Evolutionary conservation across 1,140 invertebrate genomes (phyloP), one percentile per base, ranked within the genome.

Genomic region (Euura saliciscinereae): DNA sequence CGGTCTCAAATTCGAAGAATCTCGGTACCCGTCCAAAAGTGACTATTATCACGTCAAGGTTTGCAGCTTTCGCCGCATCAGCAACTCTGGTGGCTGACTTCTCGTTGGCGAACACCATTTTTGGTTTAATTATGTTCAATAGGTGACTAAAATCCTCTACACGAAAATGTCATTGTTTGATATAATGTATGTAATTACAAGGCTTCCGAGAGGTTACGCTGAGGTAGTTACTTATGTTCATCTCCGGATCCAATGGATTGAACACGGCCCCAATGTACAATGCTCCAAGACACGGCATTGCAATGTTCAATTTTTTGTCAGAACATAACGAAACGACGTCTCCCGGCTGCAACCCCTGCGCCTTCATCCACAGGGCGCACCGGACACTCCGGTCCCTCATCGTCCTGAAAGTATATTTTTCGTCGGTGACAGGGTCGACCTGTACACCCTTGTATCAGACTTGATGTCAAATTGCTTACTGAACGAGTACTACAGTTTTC

Each of bases 371-470:
- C 3, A 83, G 72, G 0, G 89, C 88, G 44, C 89, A 77, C 71
- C 79, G 82, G 4, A 88, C 78, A 3, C 84, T 81, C 4, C 87
- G 80, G 2, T 77, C 74, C 6, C 82, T 73, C 2, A 89, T 83
- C 2, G 83, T 83, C 6, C 44, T 75, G 42, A 82, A 86, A 0
- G 87, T 88, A 70, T 89, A 85, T 43, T 82, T 46, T 43, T 85
- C 71, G 0, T 84, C 86, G 3, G 88, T 90, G 0, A 75, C 71
- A 45, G 80, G 83, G 72, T 90, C 88, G 44, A 90, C 82, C 90
- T 90, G 73, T 0, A 59, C 10, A 11, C 10, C 13, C 3, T 3
- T 59, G 10, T 59, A 3, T 59, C 51, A 11, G 13, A 59, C 13
- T 59, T 8, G 13, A 59, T 59, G 51, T 1, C 13, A 4, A 6